Percentiles rank a stretch among this genome's conserved stretches.
Evolutionary conservation across 2,797 vertebrate genomes (phyloP).

Genomic region (Enteromius fasciolatus): DNA sequence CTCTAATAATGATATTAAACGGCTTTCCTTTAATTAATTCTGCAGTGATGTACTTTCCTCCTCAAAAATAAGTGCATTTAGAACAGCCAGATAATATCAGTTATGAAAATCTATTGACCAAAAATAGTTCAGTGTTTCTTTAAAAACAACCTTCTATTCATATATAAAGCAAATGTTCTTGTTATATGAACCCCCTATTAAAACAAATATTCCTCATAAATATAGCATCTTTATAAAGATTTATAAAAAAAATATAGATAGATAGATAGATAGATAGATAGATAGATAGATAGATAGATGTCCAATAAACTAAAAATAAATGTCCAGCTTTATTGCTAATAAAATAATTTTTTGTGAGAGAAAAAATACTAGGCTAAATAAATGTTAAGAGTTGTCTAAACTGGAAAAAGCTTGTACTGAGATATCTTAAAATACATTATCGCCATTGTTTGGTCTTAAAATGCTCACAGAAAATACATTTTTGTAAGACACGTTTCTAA

Average conservation of each 20-base stretch:
- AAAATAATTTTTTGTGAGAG: background rate
- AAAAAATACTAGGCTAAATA: too few species aligned
- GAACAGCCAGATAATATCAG: background rate
- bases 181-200: background rate
- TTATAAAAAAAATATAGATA: background rate
- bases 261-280: background rate
- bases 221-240: background rate
- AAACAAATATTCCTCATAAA: background rate
- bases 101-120: background rate
- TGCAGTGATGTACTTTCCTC: background rate
- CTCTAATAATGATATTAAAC: background rate
- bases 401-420: too few species aligned
- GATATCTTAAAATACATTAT: too few species aligned
- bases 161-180: background rate
- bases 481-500: too few species aligned
- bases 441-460: too few species aligned
- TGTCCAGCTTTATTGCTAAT: background rate
- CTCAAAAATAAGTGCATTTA: slow-evolving; percentile 17
- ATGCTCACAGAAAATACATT: too few species aligned
- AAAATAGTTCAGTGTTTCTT: background rate
- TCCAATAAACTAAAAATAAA: too few species aligned
- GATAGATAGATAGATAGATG: too few species aligned
- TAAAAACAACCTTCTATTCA: background rate
- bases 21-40: background rate
- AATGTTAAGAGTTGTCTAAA: too few species aligned